Base-by-base conservation (phyloP, 2,888 invertebrate species). In the Ichneumoninae sp. region DNA sequence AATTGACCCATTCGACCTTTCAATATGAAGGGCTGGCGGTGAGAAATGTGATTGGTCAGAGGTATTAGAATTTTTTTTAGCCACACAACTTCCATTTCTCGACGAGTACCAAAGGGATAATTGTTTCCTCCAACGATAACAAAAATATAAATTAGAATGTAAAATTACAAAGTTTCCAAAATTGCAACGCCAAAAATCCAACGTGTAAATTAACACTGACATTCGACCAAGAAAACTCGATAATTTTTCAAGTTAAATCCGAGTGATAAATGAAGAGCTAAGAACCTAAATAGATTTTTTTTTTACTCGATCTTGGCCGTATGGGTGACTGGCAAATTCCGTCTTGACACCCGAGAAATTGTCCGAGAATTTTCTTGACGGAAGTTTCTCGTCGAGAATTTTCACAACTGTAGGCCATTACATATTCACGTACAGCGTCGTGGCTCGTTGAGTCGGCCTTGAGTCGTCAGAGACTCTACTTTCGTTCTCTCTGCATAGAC, bases 381-480 rank as follows among this genome's bases (percentile, higher is more conserved):
- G 36, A 66, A 74, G 50, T 63, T 74, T 74, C 83, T 68, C 73
- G 78, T 69, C 10, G 33, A 54, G 57, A 47, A 83, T 79, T 79
- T 83, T 54, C 75, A 79, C 83, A 65, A 79, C 54, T 79, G 63
- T 22, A 22, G 78, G n/a, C 44, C 74, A 68, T 81, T 81, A 70
- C 70, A 79, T 69, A 79, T 78, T 78, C 68, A 40, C 73, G 70
- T 63, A 81, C 63, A 40, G 69, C 68, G 63, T 75, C 74, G 44
- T 26, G 47, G 26, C 69, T 70, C 79, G 70, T 57, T 57, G 66
- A 47, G 30, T 10, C 75, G 79, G 74, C 83, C 83, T 83, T 83
- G 83, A 83, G 80, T 50, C 75, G 54, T 70, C 47, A 70, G 60
- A 75, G 83, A 76, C 22, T 83, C 6, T 80, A 83, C 83, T 83